Conservation (phyloP, 2,888 invertebrate genomes). For the Chironomus tentans region DNA sequence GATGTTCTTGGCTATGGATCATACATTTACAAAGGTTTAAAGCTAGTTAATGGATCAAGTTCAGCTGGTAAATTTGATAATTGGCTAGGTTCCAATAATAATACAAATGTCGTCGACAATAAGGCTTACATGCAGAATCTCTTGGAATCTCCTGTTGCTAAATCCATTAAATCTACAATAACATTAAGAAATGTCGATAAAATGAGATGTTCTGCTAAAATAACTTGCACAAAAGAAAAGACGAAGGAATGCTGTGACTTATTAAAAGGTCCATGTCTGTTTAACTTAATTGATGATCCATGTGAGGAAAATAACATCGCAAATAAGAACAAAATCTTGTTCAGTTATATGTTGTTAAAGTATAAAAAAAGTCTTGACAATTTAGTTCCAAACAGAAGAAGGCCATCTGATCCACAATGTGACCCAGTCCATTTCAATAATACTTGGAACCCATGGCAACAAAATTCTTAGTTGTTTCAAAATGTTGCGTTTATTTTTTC, state of each 20-base stretch:
- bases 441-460: conserved; percentile 61
- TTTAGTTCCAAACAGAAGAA: conserved; percentile 46
- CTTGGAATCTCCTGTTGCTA: background rate
- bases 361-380: conserved; percentile 37
- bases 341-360: conserved; percentile 20
- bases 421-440: conserved; percentile 63
- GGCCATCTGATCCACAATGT: conserved; percentile 46
- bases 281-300: conserved; percentile 42
- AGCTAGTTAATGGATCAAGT: background rate
- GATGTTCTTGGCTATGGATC: background rate
- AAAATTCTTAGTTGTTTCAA: conserved; percentile 28
- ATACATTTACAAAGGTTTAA: background rate
- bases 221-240: background rate
- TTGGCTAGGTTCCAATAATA: background rate
- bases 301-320: conserved; percentile 36
- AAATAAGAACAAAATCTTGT: conserved; percentile 28
- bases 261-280: conserved; percentile 36
- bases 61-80: background rate
- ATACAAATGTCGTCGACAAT: background rate
- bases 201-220: background rate
- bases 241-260: background rate
- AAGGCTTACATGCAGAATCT: background rate
- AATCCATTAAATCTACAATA: background rate
- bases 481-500: background rate
- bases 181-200: background rate